phyloP scores from a whole-genome alignment of 2,113 vertebrate genomes.

The Chiloscyllium plagiosum region DNA sequence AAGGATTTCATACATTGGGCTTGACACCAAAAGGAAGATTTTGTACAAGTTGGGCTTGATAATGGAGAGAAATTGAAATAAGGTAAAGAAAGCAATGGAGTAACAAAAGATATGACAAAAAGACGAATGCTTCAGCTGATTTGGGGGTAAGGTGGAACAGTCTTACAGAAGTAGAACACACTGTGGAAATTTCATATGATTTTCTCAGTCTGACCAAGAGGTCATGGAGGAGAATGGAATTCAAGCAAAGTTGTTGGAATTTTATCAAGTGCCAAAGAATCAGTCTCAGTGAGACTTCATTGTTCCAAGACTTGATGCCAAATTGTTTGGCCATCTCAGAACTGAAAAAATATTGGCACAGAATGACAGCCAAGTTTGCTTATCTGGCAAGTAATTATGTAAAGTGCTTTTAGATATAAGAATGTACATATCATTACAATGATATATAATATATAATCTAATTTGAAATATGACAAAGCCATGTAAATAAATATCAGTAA shows the following conservation, averaged over 20 bases:
- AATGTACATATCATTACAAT: background rate
- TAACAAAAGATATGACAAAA: no score
- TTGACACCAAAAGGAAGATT: no score
- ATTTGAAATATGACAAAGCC: background rate
- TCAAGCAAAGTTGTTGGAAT: no score
- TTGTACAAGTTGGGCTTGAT: no score
- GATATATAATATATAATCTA: background rate
- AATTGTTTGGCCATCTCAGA: background rate
- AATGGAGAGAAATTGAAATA: no score
- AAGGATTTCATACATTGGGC: no score
- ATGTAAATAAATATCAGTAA: background rate
- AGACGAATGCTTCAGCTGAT: no score
- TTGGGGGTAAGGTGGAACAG: no score
- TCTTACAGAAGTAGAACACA: no score
- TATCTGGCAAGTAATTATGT: background rate
- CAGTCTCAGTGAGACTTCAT: background rate
- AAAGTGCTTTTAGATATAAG: background rate
- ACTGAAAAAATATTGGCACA: background rate
- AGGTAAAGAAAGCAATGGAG: no score
- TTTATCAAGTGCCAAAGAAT: background rate
- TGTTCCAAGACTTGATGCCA: background rate
- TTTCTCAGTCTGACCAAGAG: background rate
- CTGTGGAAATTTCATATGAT: no score
- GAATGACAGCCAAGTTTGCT: background rate
- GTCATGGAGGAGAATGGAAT: background rate